Base-by-base conservation (phyloP, 37 sponge, comb jelly and placozoan species). In the Dysidea cf. avara region DNA sequence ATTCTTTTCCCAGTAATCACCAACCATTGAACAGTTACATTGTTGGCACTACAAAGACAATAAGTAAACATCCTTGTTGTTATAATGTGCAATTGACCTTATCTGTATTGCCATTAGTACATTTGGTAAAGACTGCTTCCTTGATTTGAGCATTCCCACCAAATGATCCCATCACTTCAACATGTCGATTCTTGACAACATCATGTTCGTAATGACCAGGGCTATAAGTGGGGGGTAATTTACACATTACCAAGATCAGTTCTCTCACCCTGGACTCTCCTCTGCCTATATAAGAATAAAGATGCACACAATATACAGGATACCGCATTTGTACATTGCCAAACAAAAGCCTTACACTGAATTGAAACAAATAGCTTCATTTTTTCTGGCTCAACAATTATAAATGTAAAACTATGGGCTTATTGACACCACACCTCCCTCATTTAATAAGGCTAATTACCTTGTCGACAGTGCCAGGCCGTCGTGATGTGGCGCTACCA, bases 71-170 rank as follows among this genome's bases (percentile, higher is more conserved):
- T 17, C n/a, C 6, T 29, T 6, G 34, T 33, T n/a, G 60, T 64
- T 17, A 11, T 32, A 34, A 39, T 40, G 17, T 16, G 14, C 21
- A 32, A 51, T 49, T 21, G 36, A 83, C 90, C 71, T 71, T 62
- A 7, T 89, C 90, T 56, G 90, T 65, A 0, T 80, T 56, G 13
- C 90, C 90, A 18, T 71, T 61, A 24, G 84, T 83, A 43, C 90
- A 89, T 48, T 89, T 89, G 14, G 71, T 58, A n/a, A 40, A 61
- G 30, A 89, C 75, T 2, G 64, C 60, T 3, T 53, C 36, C 20
- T 61, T 69, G 16, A 83, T 53, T 14, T 52, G 31, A 21, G 53
- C 60, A 2, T 16, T 18, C 17, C 81, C 77, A 11, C 90, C 90
- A 68, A 89, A 89, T 1, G 80, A 59, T 36, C 80, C 84, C 1